Base-by-base conservation (phyloP, 2,888 invertebrate species). In the Ametastegia equiseti region DNA sequence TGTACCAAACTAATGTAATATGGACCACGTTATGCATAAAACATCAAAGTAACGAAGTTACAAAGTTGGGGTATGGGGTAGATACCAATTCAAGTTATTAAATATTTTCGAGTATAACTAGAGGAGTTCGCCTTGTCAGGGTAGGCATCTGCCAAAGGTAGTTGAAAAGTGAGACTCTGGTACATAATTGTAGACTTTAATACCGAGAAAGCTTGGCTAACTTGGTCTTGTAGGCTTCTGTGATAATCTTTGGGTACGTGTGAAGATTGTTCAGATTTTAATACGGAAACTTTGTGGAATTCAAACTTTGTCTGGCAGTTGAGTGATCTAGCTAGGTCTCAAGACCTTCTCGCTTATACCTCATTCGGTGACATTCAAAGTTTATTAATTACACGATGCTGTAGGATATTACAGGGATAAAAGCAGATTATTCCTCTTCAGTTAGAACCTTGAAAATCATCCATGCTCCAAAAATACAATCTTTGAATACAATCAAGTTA, bases 41-140 rank as follows among this genome's bases (percentile, higher is more conserved):
- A 71, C 71, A 71, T 71, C 71, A 71, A 71, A 71, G 71, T 71
- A 71, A 71, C 47, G 71, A 71, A 71, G 71, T 71, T 71, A 47
- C 45, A 36, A 71, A 71, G 47, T 47, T 13, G 13, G 30, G 30
- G 71, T 5, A 47, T 45, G 71, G 47, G 47, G 9, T 15, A 47
- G 47, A 71, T 71, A 47, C 45, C 45, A 71, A 71, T 71, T 71
- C 47, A 71, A 71, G 30, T 71, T 71, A 71, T 71, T 71, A 47
- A 71, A 30, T 71, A 45, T 71, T 71, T 71, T 71, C 30, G 13
- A 11, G 30, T 71, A 71, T 71, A 71, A 71, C 47, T 71, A 47
- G 71, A 45, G 27, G 27, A 45, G 30, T 71, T n/a, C 36, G n/a
- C 27, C 45, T 30, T n/a, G 30, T 1, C 6, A 30, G 69, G 42